Conservation (phyloP, 2,113 vertebrate genomes). For the Ictalurus punctatus region DNA sequence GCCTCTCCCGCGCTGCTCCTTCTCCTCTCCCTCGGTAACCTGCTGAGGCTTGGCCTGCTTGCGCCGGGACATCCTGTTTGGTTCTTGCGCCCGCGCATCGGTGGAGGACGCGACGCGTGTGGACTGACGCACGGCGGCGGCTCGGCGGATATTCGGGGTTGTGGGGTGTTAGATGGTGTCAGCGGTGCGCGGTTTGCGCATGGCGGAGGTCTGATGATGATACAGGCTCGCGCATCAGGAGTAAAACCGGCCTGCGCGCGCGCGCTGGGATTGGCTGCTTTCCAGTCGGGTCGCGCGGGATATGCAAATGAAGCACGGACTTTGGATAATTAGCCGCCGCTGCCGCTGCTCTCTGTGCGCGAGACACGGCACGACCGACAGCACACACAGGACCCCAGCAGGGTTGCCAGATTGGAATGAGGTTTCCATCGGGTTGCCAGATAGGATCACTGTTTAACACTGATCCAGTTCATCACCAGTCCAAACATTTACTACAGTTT, state of each 20-base stretch:
- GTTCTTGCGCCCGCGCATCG: constrained; percentile 72
- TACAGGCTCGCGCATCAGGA: constrained; percentile 8
- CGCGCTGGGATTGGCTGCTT: constrained; percentile 74
- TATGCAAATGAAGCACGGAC: constrained; percentile 88
- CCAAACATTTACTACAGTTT: not conserved
- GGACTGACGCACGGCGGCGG: constrained; percentile 58
- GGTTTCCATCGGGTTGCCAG: constrained; percentile 20
- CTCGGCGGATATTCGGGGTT: constrained; percentile 68
- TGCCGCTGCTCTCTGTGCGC: constrained; percentile 70
- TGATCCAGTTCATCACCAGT: not conserved
- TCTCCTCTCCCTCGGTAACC: constrained; percentile 78
- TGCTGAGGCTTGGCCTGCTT: constrained; percentile 97
- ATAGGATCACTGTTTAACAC: not conserved
- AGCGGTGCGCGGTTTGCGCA: constrained; percentile 86
- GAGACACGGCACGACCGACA: constrained; percentile 41
- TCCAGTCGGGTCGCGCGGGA: constrained; percentile 83
- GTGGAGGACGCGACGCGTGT: constrained; percentile 64
- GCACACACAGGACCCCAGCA: constrained; percentile 30
- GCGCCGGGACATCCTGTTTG: constrained; percentile 92
- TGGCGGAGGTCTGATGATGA: constrained; percentile 90
- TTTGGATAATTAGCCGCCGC: constrained; percentile 81
- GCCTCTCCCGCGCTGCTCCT: constrained; percentile 66
- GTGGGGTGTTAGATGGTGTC: constrained; percentile 67
- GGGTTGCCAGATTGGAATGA: constrained; percentile 25
- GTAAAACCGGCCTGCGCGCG: constrained; percentile 67